These are phyloP conservation scores for Sanderia malayensis DNA, from an alignment of 30 jellyfish, hydroid and myxozoan species.

Conservation along the genomic window DNA sequence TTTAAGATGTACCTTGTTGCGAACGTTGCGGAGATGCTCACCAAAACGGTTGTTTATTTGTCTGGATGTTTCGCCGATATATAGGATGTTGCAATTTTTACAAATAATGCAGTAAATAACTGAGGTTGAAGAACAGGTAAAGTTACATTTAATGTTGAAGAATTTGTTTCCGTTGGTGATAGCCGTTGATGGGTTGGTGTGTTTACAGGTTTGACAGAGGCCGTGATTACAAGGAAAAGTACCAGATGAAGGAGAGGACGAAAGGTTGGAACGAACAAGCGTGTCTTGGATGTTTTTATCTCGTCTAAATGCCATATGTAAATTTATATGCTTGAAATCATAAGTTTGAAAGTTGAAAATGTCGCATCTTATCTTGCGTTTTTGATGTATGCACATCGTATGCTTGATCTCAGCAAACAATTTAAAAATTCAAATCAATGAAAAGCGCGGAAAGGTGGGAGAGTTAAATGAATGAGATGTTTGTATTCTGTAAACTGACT, in stretches of 20 bases:
- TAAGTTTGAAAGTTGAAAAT: not conserved
- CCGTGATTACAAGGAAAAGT: not conserved
- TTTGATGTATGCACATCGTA: not conserved
- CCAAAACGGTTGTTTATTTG: no score
- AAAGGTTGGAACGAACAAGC: not conserved
- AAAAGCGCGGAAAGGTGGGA: not conserved
- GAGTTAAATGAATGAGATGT: conserved; percentile 1
- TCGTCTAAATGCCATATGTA: not conserved
- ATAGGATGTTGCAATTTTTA: no score
- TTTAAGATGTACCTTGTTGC: no score
- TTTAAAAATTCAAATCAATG: not conserved
- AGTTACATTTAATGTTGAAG: not conserved
- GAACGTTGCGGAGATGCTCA: no score
- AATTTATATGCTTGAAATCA: not conserved
- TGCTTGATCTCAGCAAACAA: not conserved
- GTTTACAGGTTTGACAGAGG: conserved; percentile 11
- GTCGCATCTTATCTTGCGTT: not conserved
- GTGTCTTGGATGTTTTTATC: not conserved
- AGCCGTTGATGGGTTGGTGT: not conserved
- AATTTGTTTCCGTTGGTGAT: not conserved
- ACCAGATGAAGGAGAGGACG: not conserved
- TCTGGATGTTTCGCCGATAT: no score
- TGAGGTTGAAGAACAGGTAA: conserved; percentile 15
- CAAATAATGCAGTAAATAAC: no score
- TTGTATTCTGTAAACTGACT: not conserved